phyloP scores from a whole-genome alignment of 1,140 invertebrate species.

The Odontomachus brunneus region DNA sequence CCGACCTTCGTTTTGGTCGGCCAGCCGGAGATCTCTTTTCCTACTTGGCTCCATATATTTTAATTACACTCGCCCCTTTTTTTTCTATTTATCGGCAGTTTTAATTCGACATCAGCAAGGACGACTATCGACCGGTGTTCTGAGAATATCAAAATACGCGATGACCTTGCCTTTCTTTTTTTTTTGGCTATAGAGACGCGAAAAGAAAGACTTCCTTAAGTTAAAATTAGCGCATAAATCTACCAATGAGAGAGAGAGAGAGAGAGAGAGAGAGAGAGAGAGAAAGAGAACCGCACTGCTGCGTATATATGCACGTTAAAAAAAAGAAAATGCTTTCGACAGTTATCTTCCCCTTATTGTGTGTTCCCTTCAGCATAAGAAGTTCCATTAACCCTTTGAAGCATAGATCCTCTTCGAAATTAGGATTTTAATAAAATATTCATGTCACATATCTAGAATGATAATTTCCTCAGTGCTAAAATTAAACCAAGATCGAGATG shows the following conservation, averaged over 20 bases:
- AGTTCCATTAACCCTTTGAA: constrained; percentile 18
- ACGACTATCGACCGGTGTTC: constrained; percentile 29
- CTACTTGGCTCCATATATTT: constrained; percentile 26
- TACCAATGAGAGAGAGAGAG: too few species aligned
- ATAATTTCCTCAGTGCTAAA: too few species aligned
- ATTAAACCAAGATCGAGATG: too few species aligned
- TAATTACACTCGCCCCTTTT: constrained; percentile 55
- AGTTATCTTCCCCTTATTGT: not conserved
- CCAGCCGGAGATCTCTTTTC: constrained; percentile 31
- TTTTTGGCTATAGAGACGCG: not conserved
- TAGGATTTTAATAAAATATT: too few species aligned
- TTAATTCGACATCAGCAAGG: constrained; percentile 42
- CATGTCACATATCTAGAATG: too few species aligned
- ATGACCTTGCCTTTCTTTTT: not conserved
- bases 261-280: too few species aligned
- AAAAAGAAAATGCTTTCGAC: not conserved
- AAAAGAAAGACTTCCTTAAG: too few species aligned
- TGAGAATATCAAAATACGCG: not conserved
- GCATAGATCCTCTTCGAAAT: too few species aligned
- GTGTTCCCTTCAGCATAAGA: not conserved
- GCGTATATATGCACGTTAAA: too few species aligned
- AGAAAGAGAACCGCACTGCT: too few species aligned
- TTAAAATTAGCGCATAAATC: too few species aligned
- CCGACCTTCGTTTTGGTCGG: constrained; percentile 36
- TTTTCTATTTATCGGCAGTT: constrained; percentile 27